Percentiles rank a stretch among this genome's conserved stretches.
Conservation (phyloP, 1,140 invertebrate species). For the Zaprionus vittiger region DNA sequence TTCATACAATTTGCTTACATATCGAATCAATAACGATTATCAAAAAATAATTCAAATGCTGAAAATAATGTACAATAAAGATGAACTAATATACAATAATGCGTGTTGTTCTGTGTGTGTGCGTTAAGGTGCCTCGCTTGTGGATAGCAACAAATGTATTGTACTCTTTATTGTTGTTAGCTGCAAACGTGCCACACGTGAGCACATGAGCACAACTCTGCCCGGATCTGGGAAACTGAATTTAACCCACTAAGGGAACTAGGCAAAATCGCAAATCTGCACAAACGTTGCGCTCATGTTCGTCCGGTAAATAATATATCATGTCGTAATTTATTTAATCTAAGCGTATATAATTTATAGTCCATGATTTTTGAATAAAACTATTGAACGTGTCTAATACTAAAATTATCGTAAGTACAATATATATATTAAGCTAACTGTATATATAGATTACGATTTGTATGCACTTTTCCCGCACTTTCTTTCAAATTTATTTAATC, state of each 20-base stretch:
- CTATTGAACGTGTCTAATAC: slow-evolving; percentile 50
- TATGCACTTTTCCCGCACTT: slow-evolving; percentile 23
- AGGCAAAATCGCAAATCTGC: slow-evolving; percentile 67
- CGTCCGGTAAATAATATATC: slow-evolving; percentile 15
- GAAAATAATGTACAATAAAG: slow-evolving; percentile 63
- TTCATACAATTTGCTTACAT: slow-evolving; percentile 65
- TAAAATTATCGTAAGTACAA: slow-evolving; percentile 51
- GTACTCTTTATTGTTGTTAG: slow-evolving; percentile 23
- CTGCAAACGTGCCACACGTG: slow-evolving; percentile 39
- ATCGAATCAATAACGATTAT: slow-evolving; percentile 64
- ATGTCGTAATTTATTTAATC: slow-evolving; percentile 22
- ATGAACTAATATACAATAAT: slow-evolving; percentile 61
- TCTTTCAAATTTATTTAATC: slow-evolving; percentile 10
- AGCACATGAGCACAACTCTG: slow-evolving; percentile 44
- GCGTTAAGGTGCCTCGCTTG: slow-evolving; percentile 36
- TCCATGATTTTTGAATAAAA: slow-evolving; percentile 36
- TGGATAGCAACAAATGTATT: slow-evolving; percentile 22
- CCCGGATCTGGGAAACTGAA: slow-evolving; percentile 65
- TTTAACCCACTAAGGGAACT: slow-evolving; percentile 79
- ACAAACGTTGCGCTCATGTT: slow-evolving; percentile 40
- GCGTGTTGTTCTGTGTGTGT: slow-evolving; percentile 5
- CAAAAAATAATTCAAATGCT: slow-evolving; percentile 54
- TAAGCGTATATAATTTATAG: slow-evolving; percentile 10
- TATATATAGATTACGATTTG: slow-evolving; percentile 47
- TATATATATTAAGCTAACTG: slow-evolving; percentile 43